A percentile compares a stretch with the other conserved stretches of the same genome.
phyloP scores from a whole-genome alignment of 2,797 vertebrate genomes.

The Cyprinodon diabolis region DNA sequence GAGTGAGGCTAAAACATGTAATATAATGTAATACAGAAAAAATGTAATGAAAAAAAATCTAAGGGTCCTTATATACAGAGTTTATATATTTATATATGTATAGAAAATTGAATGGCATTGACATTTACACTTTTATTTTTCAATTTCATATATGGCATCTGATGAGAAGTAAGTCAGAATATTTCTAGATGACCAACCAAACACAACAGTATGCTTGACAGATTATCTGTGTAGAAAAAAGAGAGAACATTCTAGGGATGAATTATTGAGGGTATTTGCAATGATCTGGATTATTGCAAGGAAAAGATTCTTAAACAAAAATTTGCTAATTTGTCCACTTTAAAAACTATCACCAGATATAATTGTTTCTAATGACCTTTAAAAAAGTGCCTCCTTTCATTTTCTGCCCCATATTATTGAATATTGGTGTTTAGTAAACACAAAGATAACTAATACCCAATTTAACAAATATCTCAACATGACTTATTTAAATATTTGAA shows the following conservation, averaged over 20 bases:
- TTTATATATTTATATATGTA: constrained; percentile 62
- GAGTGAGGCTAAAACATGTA: constrained; percentile 77
- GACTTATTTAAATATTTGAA: not conserved
- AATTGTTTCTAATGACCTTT: not conserved
- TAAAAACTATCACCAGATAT: constrained; percentile 23
- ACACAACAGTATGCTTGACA: constrained; percentile 35
- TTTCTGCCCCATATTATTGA: not conserved
- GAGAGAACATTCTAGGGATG: constrained; percentile 56
- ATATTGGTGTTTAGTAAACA: not conserved
- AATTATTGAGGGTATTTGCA: constrained; percentile 59
- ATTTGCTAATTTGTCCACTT: constrained; percentile 17
- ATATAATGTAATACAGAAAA: constrained; percentile 64
- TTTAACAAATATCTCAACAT: not conserved
- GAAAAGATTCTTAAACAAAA: constrained; percentile 36
- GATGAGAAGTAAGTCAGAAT: constrained; percentile 74
- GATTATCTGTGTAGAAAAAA: constrained; percentile 33
- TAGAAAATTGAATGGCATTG: constrained; percentile 85
- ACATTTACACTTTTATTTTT: constrained; percentile 65
- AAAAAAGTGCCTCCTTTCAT: not conserved
- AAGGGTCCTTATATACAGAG: constrained; percentile 74
- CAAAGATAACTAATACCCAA: not conserved
- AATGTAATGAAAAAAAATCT: constrained; percentile 48
- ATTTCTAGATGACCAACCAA: constrained; percentile 68
- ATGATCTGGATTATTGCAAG: constrained; percentile 43
- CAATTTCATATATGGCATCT: constrained; percentile 85